Evolutionary conservation across 2,113 vertebrate species (phyloP).

Genomic region (Malurus cyaneus): DNA sequence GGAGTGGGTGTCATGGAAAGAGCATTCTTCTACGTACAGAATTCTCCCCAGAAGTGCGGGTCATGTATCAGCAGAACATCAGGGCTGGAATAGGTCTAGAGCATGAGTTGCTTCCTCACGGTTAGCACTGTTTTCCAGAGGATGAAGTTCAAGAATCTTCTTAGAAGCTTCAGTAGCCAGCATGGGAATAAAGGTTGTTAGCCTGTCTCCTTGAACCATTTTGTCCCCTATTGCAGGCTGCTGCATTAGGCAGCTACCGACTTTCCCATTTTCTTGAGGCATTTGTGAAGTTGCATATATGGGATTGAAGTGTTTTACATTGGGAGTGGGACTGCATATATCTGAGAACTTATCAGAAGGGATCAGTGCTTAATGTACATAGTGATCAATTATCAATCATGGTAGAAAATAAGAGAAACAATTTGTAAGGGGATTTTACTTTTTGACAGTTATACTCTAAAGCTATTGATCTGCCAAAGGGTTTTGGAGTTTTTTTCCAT

Average conservation of each 20-base stretch:
- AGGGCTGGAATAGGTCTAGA: neutral
- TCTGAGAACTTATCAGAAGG: neutral
- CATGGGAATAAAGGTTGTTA: neutral
- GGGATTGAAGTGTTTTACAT: neutral
- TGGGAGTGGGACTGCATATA: neutral
- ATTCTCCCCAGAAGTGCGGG: neutral
- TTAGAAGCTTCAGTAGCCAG: neutral
- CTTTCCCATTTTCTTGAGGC: neutral
- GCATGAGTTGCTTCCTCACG: neutral
- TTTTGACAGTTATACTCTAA: neutral
- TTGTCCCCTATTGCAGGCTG: neutral
- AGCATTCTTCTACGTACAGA: neutral
- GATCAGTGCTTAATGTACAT: accelerated
- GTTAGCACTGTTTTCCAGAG: neutral
- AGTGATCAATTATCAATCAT: neutral
- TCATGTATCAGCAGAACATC: neutral
- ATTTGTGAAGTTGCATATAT: neutral
- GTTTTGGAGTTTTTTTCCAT: neutral
- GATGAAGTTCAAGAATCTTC: neutral
- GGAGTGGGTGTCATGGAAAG: neutral
- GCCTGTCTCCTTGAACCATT: neutral
- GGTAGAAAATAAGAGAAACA: neutral
- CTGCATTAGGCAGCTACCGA: neutral
- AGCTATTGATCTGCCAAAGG: neutral
- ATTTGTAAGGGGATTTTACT: neutral